Evolutionary conservation across 1,140 invertebrate species (phyloP).

Genomic region (Alviniconcha marisindica): DNA sequence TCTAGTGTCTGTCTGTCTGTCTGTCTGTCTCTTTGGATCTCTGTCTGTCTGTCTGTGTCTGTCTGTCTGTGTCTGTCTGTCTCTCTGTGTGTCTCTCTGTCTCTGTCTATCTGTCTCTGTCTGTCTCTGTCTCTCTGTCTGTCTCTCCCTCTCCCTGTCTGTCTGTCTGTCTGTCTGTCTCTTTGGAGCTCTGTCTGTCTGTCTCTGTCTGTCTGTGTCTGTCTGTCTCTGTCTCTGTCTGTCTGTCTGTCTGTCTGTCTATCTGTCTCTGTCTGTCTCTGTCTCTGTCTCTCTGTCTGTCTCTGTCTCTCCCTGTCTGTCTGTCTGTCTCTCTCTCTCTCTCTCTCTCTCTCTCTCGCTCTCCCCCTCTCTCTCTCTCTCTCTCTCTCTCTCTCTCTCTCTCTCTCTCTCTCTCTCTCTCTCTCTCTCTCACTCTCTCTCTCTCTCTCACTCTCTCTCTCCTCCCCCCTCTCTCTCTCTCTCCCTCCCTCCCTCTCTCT

Average conservation of each 20-base stretch:
- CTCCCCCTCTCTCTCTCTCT: neutral
- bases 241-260: conserved; percentile 41
- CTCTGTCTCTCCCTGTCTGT: neutral
- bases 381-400: conserved; percentile 1
- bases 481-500: neutral
- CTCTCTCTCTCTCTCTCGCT: neutral
- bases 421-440: too few relatives aligned
- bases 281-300: conserved; percentile 19
- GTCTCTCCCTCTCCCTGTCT: too few relatives aligned
- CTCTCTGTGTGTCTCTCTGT: neutral
- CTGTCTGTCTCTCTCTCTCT: neutral
- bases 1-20: too few relatives aligned
- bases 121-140: too few relatives aligned
- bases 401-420: too few relatives aligned
- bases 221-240: conserved; percentile 41
- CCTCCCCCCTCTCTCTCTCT: too few relatives aligned
- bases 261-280: conserved; percentile 24
- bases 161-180: neutral
- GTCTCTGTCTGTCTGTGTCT: neutral
- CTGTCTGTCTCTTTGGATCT: too few relatives aligned
- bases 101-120: neutral
- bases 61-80: neutral
- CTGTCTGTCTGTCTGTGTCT: too few relatives aligned
- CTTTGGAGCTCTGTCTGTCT: neutral
- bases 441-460: too few relatives aligned